phyloP scores from a whole-genome alignment of 2,888 invertebrate genomes.

The Scelioninae gen. 1 region DNA sequence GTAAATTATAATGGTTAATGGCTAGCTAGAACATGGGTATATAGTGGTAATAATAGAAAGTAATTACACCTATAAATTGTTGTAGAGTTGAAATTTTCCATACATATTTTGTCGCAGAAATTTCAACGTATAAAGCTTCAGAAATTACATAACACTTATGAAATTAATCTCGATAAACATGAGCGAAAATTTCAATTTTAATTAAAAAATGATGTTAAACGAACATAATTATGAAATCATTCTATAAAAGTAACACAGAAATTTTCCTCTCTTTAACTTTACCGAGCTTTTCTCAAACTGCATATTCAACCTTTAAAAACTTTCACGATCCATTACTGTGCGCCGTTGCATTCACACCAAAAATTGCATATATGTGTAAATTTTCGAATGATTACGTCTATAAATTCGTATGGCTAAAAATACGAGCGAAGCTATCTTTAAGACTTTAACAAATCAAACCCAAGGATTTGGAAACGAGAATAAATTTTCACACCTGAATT shows the following conservation, averaged over 20 bases:
- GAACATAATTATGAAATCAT: too few relatives aligned
- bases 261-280: slow-evolving; percentile 19
- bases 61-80: neutral
- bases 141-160: too few relatives aligned
- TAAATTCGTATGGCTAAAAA: slow-evolving; percentile 37
- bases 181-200: too few relatives aligned
- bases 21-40: slow-evolving; percentile 15
- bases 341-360: slow-evolving; percentile 32
- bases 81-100: neutral
- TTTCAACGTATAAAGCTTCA: neutral
- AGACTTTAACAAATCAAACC: slow-evolving; percentile 54
- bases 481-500: slow-evolving; percentile 26
- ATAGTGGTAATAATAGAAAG: slow-evolving; percentile 3
- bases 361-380: slow-evolving; percentile 60
- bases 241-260: neutral
- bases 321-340: slow-evolving; percentile 42
- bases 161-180: too few relatives aligned
- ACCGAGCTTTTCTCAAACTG: slow-evolving; percentile 12
- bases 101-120: neutral
- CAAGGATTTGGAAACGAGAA: slow-evolving; percentile 24
- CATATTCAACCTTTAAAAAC: slow-evolving; percentile 25
- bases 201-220: too few relatives aligned
- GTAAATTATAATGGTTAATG: slow-evolving; percentile 39
- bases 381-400: slow-evolving; percentile 53
- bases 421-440: slow-evolving; percentile 55